Percentiles rank a stretch among this genome's conserved stretches.
Evolutionary conservation across 2,888 invertebrate species (phyloP).

Genomic region (Sisyra nigra): DNA sequence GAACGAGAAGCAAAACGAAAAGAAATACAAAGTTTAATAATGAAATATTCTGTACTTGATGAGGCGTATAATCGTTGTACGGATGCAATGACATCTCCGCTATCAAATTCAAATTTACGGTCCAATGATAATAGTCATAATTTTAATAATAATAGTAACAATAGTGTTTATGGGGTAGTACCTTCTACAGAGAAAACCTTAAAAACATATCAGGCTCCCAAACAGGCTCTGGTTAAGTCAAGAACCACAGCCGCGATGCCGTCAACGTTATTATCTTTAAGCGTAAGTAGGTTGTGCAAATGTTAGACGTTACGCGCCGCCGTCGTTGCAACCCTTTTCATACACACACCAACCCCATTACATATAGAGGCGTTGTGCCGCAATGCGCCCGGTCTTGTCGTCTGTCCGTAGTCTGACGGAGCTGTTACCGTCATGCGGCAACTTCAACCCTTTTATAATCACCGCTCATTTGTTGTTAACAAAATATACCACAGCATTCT

Average conservation of each 20-base stretch:
- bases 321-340: slow-evolving; percentile 33
- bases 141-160: too few relatives aligned
- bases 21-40: slow-evolving; percentile 65
- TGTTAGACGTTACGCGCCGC: neutral
- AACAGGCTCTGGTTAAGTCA: too few relatives aligned
- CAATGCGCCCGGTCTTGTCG: neutral
- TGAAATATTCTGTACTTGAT: slow-evolving; percentile 68
- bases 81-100: neutral
- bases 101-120: too few relatives aligned
- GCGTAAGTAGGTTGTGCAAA: slow-evolving; percentile 23
- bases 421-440: neutral
- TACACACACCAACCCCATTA: slow-evolving; percentile 26
- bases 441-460: too few relatives aligned
- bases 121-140: too few relatives aligned
- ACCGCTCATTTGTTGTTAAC: too few relatives aligned
- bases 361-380: neutral
- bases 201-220: too few relatives aligned
- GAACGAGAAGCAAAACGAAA: slow-evolving; percentile 69
- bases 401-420: neutral
- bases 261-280: slow-evolving; percentile 18
- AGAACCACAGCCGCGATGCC: slow-evolving; percentile 18
- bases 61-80: slow-evolving; percentile 39
- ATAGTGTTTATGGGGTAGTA: too few relatives aligned
- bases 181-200: too few relatives aligned
- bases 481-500: too few relatives aligned